Evolutionary conservation across 2,113 vertebrate genomes (phyloP).

Genomic region (Neomonachus schauinslandi): DNA sequence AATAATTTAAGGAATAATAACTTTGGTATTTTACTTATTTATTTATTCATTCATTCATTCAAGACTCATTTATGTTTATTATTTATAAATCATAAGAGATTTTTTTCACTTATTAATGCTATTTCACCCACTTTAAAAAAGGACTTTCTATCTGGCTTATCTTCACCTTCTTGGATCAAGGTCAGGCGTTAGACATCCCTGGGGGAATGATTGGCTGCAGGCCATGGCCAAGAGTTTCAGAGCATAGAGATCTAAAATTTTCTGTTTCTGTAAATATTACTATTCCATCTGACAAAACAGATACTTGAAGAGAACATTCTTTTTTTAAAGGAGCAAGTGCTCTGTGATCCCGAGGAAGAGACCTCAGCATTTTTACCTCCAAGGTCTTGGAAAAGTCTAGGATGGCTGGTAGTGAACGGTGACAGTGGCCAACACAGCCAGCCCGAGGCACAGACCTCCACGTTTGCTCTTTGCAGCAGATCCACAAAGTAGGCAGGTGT

Average conservation of each 20-base stretch:
- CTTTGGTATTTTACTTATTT: background rate
- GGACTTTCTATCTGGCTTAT: background rate
- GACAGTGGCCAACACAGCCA: background rate
- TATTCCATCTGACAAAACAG: background rate
- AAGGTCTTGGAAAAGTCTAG: background rate
- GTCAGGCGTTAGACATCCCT: background rate
- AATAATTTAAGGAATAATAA: background rate
- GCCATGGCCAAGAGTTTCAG: background rate
- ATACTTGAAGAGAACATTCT: background rate
- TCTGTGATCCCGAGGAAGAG: background rate
- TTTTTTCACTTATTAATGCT: constrained; percentile 14
- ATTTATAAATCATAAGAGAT: background rate
- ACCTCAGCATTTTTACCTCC: background rate
- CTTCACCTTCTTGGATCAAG: background rate
- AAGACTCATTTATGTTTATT: background rate
- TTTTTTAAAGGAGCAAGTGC: background rate
- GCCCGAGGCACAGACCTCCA: fast-evolving
- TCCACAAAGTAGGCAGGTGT: background rate
- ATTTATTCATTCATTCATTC: background rate
- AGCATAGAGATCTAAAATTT: background rate
- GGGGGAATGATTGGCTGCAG: background rate
- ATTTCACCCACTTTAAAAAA: background rate
- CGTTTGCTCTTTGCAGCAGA: background rate
- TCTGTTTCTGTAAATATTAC: background rate
- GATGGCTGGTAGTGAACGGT: fast-evolving